Base-by-base conservation (phyloP, 53 echinoderm and acorn worm species). In the Actinopyga echinites region DNA sequence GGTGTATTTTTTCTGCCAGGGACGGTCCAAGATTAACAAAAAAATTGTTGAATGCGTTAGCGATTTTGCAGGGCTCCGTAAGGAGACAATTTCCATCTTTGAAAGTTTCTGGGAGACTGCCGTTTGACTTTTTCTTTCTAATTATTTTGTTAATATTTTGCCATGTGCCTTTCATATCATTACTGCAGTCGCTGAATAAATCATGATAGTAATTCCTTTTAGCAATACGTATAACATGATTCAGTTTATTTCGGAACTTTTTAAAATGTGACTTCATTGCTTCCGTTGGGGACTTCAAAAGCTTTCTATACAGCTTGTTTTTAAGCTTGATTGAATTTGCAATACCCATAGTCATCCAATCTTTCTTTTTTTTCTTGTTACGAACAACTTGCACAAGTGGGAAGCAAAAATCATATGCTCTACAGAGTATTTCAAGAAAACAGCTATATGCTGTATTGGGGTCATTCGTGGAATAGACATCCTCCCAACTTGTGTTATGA, bases 301-400 rank as follows among this genome's bases (percentile, higher is more conserved):
- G n/a, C n/a, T n/a, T n/a, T 31, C n/a, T 68, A 6, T 33, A 68
- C 33, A 68, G 30, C 35, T 68, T 68, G 7, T 68, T 32, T 31
- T n/a, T n/a, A n/a, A n/a, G n/a, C n/a, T n/a, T n/a, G n/a, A n/a
- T n/a, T n/a, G n/a, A n/a, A n/a, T n/a, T 68, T 68, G 12, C 21
- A 30, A 68, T 68, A 36, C 33, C 69, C 30, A 21, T 68, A 9
- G 73, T 71, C 17, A 71, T 71, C 42, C 73, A 71, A 34, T 71
- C 22, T 38, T 38, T 71, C 43, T n/a, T 71, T 19, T 71, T 71
- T 37, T 40, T 1, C 23, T 20, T 38, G 17, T 71, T 37, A 42
- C 33, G n/a, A 30, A 8, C 32, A 66, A 5, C 7, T 43, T 23
- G 5, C 10, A n/a, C 23, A 71, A 35, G 2, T 4, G 42, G 42